These are phyloP conservation scores for Scolopax mira DNA, from an alignment of 2,113 vertebrate species.

Conservation along the genomic window DNA sequence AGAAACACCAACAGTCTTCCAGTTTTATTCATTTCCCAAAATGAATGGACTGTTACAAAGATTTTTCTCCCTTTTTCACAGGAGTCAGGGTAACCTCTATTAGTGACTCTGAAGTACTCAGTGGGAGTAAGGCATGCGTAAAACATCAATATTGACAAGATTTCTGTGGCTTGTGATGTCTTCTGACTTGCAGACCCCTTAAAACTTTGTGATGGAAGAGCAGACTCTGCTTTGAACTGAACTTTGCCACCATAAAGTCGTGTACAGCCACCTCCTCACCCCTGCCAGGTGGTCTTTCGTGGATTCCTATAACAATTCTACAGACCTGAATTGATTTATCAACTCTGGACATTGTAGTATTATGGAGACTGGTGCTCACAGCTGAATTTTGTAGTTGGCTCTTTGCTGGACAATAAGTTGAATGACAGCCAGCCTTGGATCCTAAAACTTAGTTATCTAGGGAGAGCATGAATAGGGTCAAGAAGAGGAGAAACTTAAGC, in stretches of 20 bases:
- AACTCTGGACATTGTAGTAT: background rate
- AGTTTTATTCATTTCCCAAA: background rate
- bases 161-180: background rate
- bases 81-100: background rate
- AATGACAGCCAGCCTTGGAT: background rate
- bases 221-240: background rate
- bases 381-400: background rate
- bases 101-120: background rate
- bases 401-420: background rate
- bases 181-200: conserved; percentile 24
- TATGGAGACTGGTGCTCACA: background rate
- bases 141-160: conserved; percentile 44
- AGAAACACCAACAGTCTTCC: conserved; percentile 28
- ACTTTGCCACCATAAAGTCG: background rate
- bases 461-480: background rate
- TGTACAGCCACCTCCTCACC: background rate
- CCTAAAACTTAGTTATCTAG: background rate
- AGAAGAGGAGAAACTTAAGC: background rate
- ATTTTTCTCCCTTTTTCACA: background rate
- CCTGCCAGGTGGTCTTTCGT: background rate
- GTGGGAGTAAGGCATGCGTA: conserved; percentile 3
- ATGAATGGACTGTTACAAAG: conserved; percentile 21
- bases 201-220: background rate
- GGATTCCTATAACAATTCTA: background rate
- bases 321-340: background rate